These are phyloP conservation scores for Zaprionus gabonicus DNA, from an alignment of 1,140 invertebrate genomes.

Conservation along the genomic window DNA sequence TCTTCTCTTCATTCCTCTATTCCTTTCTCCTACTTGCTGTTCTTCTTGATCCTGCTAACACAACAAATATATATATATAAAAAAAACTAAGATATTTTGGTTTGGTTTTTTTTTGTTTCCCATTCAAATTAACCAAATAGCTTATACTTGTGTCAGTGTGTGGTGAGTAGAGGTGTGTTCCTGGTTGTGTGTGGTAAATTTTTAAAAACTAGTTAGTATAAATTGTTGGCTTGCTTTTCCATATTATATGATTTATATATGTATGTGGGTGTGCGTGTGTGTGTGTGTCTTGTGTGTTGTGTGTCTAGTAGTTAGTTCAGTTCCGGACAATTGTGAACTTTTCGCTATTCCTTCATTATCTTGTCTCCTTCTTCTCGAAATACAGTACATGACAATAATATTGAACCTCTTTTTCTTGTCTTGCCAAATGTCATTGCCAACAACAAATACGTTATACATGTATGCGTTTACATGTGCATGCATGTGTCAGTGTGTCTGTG, in stretches of 20 bases:
- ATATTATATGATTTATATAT: slow-evolving; percentile 39
- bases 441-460: slow-evolving; percentile 22
- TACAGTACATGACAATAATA: slow-evolving; percentile 60
- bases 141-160: slow-evolving; percentile 42
- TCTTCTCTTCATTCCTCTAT: slow-evolving; percentile 26
- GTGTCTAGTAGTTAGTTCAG: slow-evolving; percentile 22
- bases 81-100: slow-evolving; percentile 33
- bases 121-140: slow-evolving; percentile 44
- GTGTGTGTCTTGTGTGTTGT: slow-evolving; percentile 25
- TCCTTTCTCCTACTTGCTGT: not conserved
- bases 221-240: slow-evolving; percentile 60
- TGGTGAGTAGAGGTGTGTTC: slow-evolving; percentile 19
- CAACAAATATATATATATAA: slow-evolving; percentile 38
- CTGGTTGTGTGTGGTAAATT: slow-evolving; percentile 27
- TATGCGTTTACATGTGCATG: slow-evolving; percentile 26
- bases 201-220: slow-evolving; percentile 57
- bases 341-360: slow-evolving; percentile 18
- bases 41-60: slow-evolving; percentile 36
- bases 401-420: slow-evolving; percentile 13
- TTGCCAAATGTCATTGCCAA: slow-evolving; percentile 45
- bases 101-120: slow-evolving; percentile 24
- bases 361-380: slow-evolving; percentile 51
- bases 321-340: slow-evolving; percentile 8
- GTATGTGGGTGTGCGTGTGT: slow-evolving; percentile 6
- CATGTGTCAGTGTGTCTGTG: slow-evolving; percentile 6